Base-by-base conservation (phyloP, 1,140 invertebrate genomes). In the Protaetia brevitarsis region DNA sequence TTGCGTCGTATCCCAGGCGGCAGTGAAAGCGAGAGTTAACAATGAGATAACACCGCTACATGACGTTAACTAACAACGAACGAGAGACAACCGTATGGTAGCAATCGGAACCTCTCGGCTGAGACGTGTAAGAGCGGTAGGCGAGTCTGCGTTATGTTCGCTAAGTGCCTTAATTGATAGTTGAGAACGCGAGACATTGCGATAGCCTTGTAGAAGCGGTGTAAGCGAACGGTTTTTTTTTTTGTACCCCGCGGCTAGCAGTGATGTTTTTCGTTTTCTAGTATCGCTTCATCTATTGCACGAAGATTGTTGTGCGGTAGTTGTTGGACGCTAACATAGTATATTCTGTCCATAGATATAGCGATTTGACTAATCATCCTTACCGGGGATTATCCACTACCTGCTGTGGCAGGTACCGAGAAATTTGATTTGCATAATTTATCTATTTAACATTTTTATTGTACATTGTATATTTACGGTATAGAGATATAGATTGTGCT, bases 151-250 rank as follows among this genome's bases (percentile, higher is more conserved):
- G 41, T 23, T 51, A n/a, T n/a, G n/a, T 23, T 23, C 19, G 19
- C 16, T 51, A 51, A 51, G 41, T 51, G 41, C 41, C 26, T 51
- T 51, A 51, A 51, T 51, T 51, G 41, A 51, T 51, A 51, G 41
- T 51, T 51, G 41, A 19, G 41, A 51, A 23, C 41, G 41, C 26
- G 41, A 51, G 41, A 23, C 41, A 51, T 51, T 16, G 26, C 21
- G 41, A 51, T 51, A 51, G 41, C 41, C 41, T 23, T 51, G 41
- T 51, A 51, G 19, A 23, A 51, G 26, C 41, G 41, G 41, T 51
- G 41, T 51, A 51, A 51, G 19, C 26, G 41, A 51, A 51, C 41
- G 26, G 21, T 51, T 51, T 51, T 51, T 23, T 16, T 51, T n/a
- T n/a, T n/a, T n/a, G n/a, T n/a, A n/a, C n/a, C n/a, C n/a, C n/a